Conservation (phyloP, 2,113 vertebrate species). For the Corythornis vintsioides region DNA sequence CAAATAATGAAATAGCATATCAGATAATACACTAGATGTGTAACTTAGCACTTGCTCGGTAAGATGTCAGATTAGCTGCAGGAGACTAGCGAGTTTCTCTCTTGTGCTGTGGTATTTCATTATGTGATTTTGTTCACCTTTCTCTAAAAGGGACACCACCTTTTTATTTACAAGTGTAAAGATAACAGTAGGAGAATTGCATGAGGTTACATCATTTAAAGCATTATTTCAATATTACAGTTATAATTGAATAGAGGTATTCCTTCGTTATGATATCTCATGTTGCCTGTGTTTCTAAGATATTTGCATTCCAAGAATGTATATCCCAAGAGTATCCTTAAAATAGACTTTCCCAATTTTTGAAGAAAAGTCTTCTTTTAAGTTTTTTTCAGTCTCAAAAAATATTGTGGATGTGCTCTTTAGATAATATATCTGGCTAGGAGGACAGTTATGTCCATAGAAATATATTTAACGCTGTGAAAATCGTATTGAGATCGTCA, state of each 20-base stretch:
- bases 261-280: background rate
- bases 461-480: background rate
- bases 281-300: background rate
- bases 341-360: background rate
- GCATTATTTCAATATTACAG: background rate
- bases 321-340: background rate
- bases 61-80: background rate
- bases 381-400: background rate
- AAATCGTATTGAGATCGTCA: background rate
- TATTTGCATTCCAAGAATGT: background rate
- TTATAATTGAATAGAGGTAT: background rate
- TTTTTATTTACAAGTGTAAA: background rate
- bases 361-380: background rate
- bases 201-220: background rate
- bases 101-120: background rate
- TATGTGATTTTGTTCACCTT: background rate
- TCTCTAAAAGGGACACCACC: background rate
- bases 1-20: background rate
- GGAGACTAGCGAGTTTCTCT: background rate
- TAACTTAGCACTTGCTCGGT: background rate
- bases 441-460: background rate
- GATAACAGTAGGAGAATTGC: background rate
- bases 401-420: background rate
- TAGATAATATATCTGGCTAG: background rate
- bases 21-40: background rate